Evolutionary conservation across 2,888 invertebrate genomes (phyloP), one percentile per base, ranked within the genome.

Genomic region (Ectemnius cavifrons): DNA sequence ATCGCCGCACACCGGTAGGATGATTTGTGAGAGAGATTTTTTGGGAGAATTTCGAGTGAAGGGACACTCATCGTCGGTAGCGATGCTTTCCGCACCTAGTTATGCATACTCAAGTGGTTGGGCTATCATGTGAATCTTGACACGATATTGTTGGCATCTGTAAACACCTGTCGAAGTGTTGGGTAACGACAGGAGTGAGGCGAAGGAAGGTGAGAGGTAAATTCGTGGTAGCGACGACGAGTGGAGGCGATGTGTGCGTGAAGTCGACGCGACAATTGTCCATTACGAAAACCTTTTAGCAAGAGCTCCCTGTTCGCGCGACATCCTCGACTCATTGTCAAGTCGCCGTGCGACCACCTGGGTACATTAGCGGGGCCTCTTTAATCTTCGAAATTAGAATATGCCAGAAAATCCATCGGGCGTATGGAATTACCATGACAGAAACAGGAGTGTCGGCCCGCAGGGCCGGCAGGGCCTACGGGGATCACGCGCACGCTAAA

Each of bases 341-440:
- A 37, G 37, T 37, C 37, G 37, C 37, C 37, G 37, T 11, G 8
- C 37, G 37, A 37, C 37, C 37, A 37, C 37, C 37, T 37, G 37
- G 37, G 37, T 37, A 37, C 37, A 37, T 37, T 37, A 37, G 52
- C 52, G 52, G 16, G 16, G 16, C 52, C 16, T 52, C 52, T 52
- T 52, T 52, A 52, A 52, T 52, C 52, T 52, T 52, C 16, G 52
- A 52, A 52, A 52, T 52, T 52, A 52, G 52, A 52, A 52, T 52
- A 52, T 16, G 16, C 52, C n/a, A 59, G 60, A 46, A 23, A 60
- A 57, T 14, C 45, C 57, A 58, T 13, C 37, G 37, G 59, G 58
- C 27, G 20, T 57, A 47, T 49, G 57, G 59, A 49, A 70, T 64
- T 63, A 58, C 57, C 52, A 52, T 52, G 52, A 52, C n/a, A 52